Conservation (phyloP, 2,113 vertebrate genomes). For the Cheirogaleus medius region DNA sequence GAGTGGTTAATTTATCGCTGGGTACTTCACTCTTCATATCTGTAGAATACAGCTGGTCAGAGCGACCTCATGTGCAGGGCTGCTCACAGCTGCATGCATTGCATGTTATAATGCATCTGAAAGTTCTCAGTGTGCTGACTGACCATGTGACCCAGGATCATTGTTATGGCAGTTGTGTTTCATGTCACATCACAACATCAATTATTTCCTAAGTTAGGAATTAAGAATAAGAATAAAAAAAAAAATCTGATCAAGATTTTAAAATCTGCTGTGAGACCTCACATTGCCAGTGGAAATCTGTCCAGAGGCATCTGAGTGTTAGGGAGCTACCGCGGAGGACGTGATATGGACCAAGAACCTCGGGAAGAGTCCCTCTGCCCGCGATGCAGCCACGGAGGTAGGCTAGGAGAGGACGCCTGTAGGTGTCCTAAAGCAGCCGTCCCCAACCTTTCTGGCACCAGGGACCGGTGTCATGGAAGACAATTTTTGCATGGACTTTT, state of each 20-base stretch:
- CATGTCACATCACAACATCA: background rate
- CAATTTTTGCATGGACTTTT: too few species aligned
- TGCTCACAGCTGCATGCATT: too few species aligned
- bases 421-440: background rate
- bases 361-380: background rate
- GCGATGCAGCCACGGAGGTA: background rate
- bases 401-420: background rate
- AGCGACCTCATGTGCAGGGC: fast-evolving
- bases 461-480: too few species aligned
- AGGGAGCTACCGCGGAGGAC: background rate
- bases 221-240: background rate
- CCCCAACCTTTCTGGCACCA: too few species aligned
- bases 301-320: background rate
- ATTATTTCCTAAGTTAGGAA: background rate
- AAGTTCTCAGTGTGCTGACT: background rate
- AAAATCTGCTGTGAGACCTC: background rate
- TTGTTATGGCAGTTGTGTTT: background rate
- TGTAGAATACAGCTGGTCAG: background rate
- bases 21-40: too few species aligned
- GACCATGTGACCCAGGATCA: background rate
- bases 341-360: background rate
- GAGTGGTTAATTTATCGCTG: background rate
- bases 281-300: background rate
- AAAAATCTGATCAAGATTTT: background rate
- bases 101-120: background rate